phyloP scores from a whole-genome alignment of 2,113 vertebrate genomes.

The Macaca nemestrina region DNA sequence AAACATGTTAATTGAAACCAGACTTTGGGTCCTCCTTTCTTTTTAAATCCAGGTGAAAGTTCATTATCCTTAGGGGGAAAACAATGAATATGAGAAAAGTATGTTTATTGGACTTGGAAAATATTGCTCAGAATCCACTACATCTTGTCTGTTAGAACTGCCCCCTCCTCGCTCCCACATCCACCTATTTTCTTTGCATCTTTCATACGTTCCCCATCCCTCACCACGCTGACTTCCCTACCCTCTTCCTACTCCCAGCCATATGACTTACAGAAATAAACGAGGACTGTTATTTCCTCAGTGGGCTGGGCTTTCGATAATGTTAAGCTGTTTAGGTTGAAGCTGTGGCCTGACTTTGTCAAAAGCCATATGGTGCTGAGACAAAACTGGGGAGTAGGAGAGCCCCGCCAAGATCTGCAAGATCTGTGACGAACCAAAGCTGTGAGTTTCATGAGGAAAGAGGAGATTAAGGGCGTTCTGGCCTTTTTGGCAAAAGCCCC shows the following conservation, averaged over 20 bases:
- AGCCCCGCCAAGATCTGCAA: constrained; percentile 68
- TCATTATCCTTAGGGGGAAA: constrained; percentile 55
- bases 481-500: constrained; percentile 63
- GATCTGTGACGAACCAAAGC: constrained; percentile 77
- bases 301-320: constrained; percentile 76
- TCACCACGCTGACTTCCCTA: neutral
- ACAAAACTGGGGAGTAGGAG: constrained; percentile 64
- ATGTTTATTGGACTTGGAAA: constrained; percentile 71
- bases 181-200: neutral
- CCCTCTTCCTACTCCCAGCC: constrained; percentile 58
- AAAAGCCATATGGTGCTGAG: constrained; percentile 83
- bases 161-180: too few species aligned
- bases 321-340: constrained; percentile 83
- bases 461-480: constrained; percentile 68
- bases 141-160: constrained; percentile 61
- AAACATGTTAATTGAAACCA: constrained; percentile 79
- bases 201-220: neutral
- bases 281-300: constrained; percentile 75
- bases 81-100: constrained; percentile 69
- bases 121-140: constrained; percentile 71
- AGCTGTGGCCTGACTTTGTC: constrained; percentile 79
- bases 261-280: constrained; percentile 71
- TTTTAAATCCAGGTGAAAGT: constrained; percentile 78
- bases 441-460: constrained; percentile 75
- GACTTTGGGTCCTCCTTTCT: constrained; percentile 68